Base-by-base conservation (phyloP, 2,797 vertebrate species). In the Nothura maculosa region DNA sequence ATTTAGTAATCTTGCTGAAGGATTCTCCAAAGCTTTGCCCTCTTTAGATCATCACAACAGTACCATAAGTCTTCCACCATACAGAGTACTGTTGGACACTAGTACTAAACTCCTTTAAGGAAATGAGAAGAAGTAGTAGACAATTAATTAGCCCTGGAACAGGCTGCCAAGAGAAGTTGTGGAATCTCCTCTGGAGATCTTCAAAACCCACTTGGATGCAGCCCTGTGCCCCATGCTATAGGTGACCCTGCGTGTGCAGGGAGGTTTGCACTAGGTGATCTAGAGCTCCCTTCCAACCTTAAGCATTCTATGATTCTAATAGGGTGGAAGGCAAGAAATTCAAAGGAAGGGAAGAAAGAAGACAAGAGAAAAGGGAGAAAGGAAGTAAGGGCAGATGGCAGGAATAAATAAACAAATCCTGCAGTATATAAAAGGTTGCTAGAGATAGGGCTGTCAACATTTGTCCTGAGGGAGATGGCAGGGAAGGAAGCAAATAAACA, bases 401-500 rank as follows among this genome's bases (percentile, higher is more conserved):
- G 19, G 36, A 75, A 14, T 67, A 77, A 60, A 62, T 25, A 42
- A 0, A 0, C 19, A 32, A 77, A 10, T 55, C 50, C 54, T 76
- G 36, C 25, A 36, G 64, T 72, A n/a, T 63, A 34, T 0, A 0
- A 12, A 54, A 57, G 22, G 48, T 81, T 87, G 85, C 87, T 92
- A 17, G 38, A 68, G 85, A 85, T 77, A 50, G 15, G 10, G 1
- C 13, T 89, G 11, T 70, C 86, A 76, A 10, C 76, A 75, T 85
- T 91, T 83, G 62, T 85, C 62, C 42, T 45, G n/a, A 17, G 60
- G 63, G 63, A 92, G 27, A 45, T 92, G 80, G 28, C 36, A 68
- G 36, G 32, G 66, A 77, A 82, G 74, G 66, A 64, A 68, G 32
- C 58, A 87, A 85, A 43, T 75, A 89, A 87, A 55, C 17, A 70